Percentiles rank a stretch among this genome's conserved stretches.
Conservation (phyloP, 1,140 invertebrate genomes). For the Thaumetopoea pityocampa region DNA sequence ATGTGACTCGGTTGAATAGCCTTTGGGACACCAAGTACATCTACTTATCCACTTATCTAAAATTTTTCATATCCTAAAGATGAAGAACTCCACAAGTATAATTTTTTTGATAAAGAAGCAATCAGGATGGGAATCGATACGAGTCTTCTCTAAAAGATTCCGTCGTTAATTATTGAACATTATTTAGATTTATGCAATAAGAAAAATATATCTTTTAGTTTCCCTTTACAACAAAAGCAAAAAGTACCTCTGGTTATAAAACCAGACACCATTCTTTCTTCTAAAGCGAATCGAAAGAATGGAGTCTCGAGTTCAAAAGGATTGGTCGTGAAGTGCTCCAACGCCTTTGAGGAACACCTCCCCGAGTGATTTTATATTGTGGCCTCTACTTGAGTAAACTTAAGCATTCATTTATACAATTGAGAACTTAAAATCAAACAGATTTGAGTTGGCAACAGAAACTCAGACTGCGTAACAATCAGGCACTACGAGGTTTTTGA, state of each 20-base stretch:
- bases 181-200: neutral
- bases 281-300: slow-evolving; percentile 11
- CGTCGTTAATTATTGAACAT: no score
- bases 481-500: slow-evolving; percentile 12
- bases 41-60: no score
- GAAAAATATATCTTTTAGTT: neutral
- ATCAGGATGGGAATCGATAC: no score
- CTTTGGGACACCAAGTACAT: no score
- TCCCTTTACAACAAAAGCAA: neutral
- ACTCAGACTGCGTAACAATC: slow-evolving; percentile 5
- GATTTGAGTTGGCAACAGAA: slow-evolving; percentile 19
- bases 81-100: no score
- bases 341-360: slow-evolving; percentile 48
- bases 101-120: no score
- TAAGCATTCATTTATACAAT: slow-evolving; percentile 50
- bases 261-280: no score
- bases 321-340: slow-evolving; percentile 14
- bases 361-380: slow-evolving; percentile 31
- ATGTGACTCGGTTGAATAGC: no score
- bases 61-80: no score
- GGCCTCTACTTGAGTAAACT: no score
- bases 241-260: no score
- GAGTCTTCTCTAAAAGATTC: no score
- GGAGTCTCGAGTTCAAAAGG: slow-evolving; percentile 11
- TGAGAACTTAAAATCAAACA: slow-evolving; percentile 45